Evolutionary conservation across 2,797 vertebrate genomes (phyloP).

Genomic region (Rhincodon typus): DNA sequence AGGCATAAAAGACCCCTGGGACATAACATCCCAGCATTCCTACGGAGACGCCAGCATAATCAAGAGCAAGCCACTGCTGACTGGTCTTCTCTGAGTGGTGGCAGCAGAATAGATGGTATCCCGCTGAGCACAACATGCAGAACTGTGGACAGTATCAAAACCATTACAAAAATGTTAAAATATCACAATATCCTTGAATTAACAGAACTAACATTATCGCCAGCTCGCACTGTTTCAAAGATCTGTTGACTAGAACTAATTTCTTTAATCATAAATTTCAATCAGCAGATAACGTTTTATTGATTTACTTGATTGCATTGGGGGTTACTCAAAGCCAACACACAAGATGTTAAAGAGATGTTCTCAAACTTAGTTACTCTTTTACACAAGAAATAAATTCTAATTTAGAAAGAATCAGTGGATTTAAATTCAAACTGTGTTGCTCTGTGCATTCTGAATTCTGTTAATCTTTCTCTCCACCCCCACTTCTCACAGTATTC

Average conservation of each 20-base stretch:
- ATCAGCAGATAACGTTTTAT: too few species aligned
- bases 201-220: neutral
- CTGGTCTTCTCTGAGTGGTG: constrained; percentile 36
- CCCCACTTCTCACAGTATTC: neutral
- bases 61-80: constrained; percentile 37
- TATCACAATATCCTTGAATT: neutral
- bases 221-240: neutral
- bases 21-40: constrained; percentile 39
- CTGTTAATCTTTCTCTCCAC: too few species aligned
- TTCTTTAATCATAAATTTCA: too few species aligned
- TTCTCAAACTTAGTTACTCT: neutral
- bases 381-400: neutral
- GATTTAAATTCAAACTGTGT: neutral
- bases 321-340: neutral
- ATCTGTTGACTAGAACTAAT: neutral
- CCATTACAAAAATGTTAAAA: neutral
- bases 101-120: constrained; percentile 37
- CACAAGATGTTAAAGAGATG: neutral
- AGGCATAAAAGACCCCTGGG: constrained; percentile 38
- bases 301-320: neutral
- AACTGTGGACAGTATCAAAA: constrained; percentile 24
- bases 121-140: constrained; percentile 38
- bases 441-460: neutral
- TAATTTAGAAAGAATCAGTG: neutral
- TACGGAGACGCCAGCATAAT: constrained; percentile 37